Conservation (phyloP, 2,113 vertebrate genomes). For the Tachuris rubrigastra region DNA sequence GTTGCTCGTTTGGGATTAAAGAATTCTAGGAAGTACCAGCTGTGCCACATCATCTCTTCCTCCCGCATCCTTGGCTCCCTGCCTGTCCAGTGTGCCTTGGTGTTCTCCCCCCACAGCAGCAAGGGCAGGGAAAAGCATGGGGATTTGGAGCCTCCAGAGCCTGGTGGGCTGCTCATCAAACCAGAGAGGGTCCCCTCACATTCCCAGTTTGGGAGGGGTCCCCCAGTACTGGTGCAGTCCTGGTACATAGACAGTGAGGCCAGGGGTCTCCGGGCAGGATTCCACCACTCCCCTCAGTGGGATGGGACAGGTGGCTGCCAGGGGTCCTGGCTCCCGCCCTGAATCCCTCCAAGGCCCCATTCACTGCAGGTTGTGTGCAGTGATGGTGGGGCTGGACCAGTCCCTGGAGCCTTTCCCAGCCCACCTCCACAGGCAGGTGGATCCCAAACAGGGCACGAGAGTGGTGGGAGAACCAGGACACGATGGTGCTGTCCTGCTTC, state of each 20-base stretch:
- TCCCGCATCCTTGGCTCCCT: neutral
- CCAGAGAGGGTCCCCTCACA: neutral
- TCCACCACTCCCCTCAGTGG: neutral
- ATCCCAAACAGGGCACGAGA: neutral
- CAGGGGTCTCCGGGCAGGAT: neutral
- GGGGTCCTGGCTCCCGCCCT: too few relatives aligned
- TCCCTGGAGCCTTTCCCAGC: neutral
- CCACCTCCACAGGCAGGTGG: neutral
- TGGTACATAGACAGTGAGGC: neutral
- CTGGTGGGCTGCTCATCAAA: neutral
- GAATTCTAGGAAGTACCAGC: neutral
- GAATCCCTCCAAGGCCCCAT: neutral
- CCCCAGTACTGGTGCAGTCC: neutral
- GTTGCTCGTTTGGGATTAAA: neutral
- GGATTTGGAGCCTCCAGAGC: neutral
- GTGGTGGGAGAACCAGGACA: neutral
- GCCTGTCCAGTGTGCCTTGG: rapidly evolving
- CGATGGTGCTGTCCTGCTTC: neutral
- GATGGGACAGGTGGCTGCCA: neutral
- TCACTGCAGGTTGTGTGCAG: neutral
- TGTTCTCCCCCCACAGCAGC: neutral
- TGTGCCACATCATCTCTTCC: neutral
- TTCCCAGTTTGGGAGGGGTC: neutral
- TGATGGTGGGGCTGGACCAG: neutral
- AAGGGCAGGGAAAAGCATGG: neutral